Evolutionary conservation across 2,113 vertebrate species (phyloP).

Genomic region (Lates calcarifer): DNA sequence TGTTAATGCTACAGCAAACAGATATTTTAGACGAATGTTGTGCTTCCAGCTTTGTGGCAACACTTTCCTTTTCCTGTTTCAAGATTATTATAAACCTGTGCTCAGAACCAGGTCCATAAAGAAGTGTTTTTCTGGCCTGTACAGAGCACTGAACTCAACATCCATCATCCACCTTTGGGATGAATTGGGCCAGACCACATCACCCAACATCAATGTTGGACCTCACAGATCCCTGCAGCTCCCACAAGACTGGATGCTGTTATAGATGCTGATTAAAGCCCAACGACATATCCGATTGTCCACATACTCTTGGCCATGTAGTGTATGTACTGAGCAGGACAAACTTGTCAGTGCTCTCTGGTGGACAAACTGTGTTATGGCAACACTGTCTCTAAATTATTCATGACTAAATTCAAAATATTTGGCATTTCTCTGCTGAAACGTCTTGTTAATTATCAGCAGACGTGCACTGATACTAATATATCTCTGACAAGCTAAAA

Average conservation of each 20-base stretch:
- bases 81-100: too few relatives aligned
- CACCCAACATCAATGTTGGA: background rate
- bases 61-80: too few relatives aligned
- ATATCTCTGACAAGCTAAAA: background rate
- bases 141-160: too few relatives aligned
- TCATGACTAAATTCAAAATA: too few relatives aligned
- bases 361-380: slow-evolving; percentile 17
- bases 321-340: background rate
- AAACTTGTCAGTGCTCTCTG: slow-evolving; percentile 33
- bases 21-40: too few relatives aligned
- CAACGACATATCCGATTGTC: background rate
- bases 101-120: too few relatives aligned
- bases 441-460: background rate
- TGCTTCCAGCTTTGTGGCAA: too few relatives aligned
- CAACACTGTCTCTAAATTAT: background rate
- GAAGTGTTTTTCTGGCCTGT: too few relatives aligned
- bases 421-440: background rate
- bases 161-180: too few relatives aligned
- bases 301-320: background rate
- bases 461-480: background rate
- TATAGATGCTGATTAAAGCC: background rate
- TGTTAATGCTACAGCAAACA: too few relatives aligned
- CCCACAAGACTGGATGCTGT: background rate
- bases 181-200: too few relatives aligned
- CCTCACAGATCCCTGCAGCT: background rate